Conservation (phyloP, 2,113 vertebrate genomes). For the Peromyscus maniculatus region DNA sequence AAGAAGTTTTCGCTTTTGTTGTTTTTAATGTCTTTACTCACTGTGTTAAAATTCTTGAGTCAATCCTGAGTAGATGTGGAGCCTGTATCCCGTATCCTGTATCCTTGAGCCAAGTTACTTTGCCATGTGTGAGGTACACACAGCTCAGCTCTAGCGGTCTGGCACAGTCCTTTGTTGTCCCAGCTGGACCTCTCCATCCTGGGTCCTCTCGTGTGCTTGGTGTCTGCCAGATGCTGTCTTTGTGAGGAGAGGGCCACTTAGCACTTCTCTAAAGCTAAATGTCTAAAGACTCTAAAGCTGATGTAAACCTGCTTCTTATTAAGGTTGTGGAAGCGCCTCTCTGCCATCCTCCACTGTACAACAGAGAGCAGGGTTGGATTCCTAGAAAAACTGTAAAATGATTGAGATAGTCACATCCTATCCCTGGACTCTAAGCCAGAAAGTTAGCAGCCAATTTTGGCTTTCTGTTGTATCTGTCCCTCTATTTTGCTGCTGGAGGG, state of each 20-base stretch:
- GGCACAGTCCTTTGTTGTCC: not conserved
- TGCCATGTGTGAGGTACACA: not conserved
- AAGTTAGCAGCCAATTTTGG: not conserved
- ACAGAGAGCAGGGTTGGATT: not conserved
- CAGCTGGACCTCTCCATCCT: not conserved
- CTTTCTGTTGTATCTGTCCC: not conserved
- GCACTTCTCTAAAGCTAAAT: not conserved
- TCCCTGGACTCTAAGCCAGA: not conserved
- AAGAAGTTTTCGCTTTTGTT: too few relatives aligned
- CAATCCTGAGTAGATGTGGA: not conserved
- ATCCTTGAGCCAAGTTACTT: not conserved
- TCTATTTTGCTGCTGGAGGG: not conserved
- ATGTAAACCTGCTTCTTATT: not conserved
- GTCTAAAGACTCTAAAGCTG: not conserved
- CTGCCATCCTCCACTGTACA: accelerated
- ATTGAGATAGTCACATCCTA: not conserved
- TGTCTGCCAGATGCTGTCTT: not conserved
- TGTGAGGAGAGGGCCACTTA: not conserved
- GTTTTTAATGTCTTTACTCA: not conserved
- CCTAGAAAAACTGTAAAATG: not conserved
- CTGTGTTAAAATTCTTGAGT: not conserved
- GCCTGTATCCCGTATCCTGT: not conserved
- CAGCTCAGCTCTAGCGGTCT: not conserved
- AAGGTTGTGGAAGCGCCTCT: not conserved
- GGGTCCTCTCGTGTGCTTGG: not conserved